Conservation (phyloP, 2,888 invertebrate species). For the Acrobasis suavella region DNA sequence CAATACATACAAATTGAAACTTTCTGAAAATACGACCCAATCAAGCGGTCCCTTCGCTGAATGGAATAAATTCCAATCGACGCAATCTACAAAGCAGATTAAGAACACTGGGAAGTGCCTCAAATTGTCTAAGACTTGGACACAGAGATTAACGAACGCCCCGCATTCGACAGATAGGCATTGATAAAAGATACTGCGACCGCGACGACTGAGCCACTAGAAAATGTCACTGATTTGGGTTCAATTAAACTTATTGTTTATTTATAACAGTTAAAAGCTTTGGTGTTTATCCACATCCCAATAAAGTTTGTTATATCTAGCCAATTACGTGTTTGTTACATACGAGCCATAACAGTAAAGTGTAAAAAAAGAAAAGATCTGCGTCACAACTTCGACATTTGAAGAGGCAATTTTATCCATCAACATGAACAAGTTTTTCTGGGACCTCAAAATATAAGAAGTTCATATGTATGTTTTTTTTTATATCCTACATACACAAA, state of each 20-base stretch:
- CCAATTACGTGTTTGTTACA: too few species aligned
- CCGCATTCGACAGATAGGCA: constrained; percentile 34
- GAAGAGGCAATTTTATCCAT: too few species aligned
- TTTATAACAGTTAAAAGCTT: constrained; percentile 3
- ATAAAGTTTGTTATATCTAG: background rate
- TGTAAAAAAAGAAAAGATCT: too few species aligned
- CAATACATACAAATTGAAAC: constrained; percentile 7
- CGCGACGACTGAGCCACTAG: constrained; percentile 11
- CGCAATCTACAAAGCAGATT: constrained; percentile 16
- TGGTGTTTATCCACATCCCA: background rate
- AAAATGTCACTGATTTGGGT: constrained; percentile 12
- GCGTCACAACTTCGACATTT: too few species aligned
- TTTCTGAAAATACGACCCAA: constrained; percentile 10
- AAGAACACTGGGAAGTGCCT: constrained; percentile 9
- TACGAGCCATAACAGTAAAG: too few species aligned
- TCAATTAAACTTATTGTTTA: constrained; percentile 11
- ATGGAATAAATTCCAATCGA: constrained; percentile 8
- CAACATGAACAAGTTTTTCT: too few species aligned
- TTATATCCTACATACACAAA: too few species aligned
- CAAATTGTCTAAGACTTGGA: constrained; percentile 27
- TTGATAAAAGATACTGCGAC: constrained; percentile 21
- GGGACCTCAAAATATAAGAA: too few species aligned
- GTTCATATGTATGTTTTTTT: too few species aligned
- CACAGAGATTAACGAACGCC: constrained; percentile 42
- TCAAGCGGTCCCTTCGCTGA: background rate